phyloP scores from a whole-genome alignment of 2,888 invertebrate genomes.

The Yponomeuta cagnagella region DNA sequence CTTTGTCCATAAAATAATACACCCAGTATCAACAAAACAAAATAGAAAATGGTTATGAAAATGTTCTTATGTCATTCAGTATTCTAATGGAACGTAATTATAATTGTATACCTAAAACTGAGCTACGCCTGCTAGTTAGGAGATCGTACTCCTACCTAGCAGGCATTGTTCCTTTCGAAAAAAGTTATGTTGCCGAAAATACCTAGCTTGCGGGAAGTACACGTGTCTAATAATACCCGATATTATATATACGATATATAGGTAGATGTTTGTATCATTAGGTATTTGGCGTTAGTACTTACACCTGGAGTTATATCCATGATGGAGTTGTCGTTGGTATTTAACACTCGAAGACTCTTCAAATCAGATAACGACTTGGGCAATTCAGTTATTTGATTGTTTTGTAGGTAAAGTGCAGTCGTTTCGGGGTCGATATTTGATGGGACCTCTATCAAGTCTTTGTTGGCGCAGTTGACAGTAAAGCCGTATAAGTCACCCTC shows the following conservation, averaged over 20 bases:
- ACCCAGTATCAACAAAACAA: too few species aligned
- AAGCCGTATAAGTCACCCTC: constrained; percentile 34
- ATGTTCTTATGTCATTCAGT: too few species aligned
- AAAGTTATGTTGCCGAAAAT: too few species aligned
- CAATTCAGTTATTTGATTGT: constrained; percentile 58
- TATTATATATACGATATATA: not conserved
- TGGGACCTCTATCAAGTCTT: constrained; percentile 66
- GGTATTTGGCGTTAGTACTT: constrained; percentile 29
- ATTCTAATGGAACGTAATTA: too few species aligned
- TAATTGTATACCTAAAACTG: too few species aligned
- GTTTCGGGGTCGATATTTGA: constrained; percentile 48
- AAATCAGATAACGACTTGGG: constrained; percentile 51
- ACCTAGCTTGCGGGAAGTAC: too few species aligned
- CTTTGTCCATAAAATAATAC: too few species aligned
- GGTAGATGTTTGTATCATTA: not conserved
- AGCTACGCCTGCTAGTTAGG: too few species aligned
- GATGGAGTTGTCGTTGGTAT: constrained; percentile 53
- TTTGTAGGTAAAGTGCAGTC: constrained; percentile 53
- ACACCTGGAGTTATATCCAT: constrained; percentile 55
- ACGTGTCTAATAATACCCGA: too few species aligned
- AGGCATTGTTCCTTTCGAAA: too few species aligned
- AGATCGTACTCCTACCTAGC: too few species aligned
- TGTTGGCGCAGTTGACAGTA: constrained; percentile 66
- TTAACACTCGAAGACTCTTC: constrained; percentile 51
- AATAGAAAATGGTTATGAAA: too few species aligned